Evolutionary conservation across 2,113 vertebrate species (phyloP), one percentile per base, ranked within the genome.

Genomic region (Tricholaema leucomelas): DNA sequence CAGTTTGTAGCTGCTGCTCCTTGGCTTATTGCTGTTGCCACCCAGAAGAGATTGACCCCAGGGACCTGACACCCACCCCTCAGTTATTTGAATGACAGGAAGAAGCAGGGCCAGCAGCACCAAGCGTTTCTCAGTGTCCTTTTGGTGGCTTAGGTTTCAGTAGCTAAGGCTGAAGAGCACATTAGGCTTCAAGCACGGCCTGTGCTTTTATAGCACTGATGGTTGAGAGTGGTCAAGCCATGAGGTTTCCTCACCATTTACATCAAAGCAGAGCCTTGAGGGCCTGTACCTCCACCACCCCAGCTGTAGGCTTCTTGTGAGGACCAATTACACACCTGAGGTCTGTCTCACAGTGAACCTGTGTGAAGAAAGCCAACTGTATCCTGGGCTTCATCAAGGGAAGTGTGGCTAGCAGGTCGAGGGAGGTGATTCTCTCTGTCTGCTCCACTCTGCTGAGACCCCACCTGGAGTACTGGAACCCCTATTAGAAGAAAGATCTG

Each of bases 91-190:
- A 38, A 38, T 38, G 9, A 38, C 38, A 12, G 12, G 1, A 5
- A 8, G 28, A 1, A 2, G 55, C 21, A 72, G 60, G 35, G 56
- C 58, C 71, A 5, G 9, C 17, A 23, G 52, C 2, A 0, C 8
- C 11, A 0, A 7, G 46, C 20, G 3, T 72, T 66, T 52, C 66
- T 79, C 73, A 19, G 6, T 0, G 0, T 65, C 35, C 35, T 58
- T 35, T 3, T n/a, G 36, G 2, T 3, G 31, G 10, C 25, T 73
- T 50, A 60, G 3, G 6, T 44, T 42, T 40, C 60, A 48, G 46
- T 48, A 21, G 46, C 46, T 48, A 21, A 44, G 76, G 67, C 30
- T 73, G 76, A 76, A 59, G 36, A 48, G 28, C 3, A 3, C 0
- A 2, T 52, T 27, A 24, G 18, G 20, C 36, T 71, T 65, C 9